phyloP scores from a whole-genome alignment of 2,888 invertebrate species.

The Belgica antarctica region DNA sequence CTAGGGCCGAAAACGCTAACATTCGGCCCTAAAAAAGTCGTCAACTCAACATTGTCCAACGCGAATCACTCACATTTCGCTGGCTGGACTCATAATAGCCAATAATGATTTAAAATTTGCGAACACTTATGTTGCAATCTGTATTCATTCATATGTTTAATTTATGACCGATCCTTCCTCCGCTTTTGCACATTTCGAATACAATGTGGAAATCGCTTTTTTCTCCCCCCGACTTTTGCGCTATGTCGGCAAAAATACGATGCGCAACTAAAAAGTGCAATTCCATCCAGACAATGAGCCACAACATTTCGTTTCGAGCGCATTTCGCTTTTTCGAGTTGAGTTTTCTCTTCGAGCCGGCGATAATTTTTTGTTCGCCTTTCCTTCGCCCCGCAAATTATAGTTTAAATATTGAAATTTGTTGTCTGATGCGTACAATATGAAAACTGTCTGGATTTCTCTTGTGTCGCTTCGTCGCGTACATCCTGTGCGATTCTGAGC shows the following conservation, averaged over 20 bases:
- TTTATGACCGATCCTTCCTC: slow-evolving; percentile 11
- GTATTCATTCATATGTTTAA: neutral
- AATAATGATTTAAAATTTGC: no score
- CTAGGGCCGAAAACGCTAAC: no score
- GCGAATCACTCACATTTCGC: no score
- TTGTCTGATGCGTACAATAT: slow-evolving; percentile 35
- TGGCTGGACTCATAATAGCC: no score
- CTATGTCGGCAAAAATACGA: slow-evolving; percentile 21
- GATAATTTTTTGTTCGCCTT: slow-evolving; percentile 23
- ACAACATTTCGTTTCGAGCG: slow-evolving; percentile 28
- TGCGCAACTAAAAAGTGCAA: slow-evolving; percentile 30
- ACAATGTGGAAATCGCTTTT: neutral
- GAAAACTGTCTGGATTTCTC: slow-evolving; percentile 4
- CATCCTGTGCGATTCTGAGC: slow-evolving; percentile 40
- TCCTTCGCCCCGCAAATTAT: slow-evolving; percentile 29
- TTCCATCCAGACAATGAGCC: slow-evolving; percentile 32
- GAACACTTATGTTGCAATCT: neutral
- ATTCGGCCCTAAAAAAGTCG: no score
- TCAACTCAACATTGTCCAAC: no score
- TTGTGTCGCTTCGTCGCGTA: slow-evolving; percentile 23
- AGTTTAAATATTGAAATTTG: slow-evolving; percentile 43
- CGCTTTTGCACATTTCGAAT: neutral
- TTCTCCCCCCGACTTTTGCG: neutral
- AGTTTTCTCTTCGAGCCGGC: slow-evolving; percentile 9
- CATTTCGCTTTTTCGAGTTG: neutral